Conservation (phyloP, 2,113 vertebrate species). For the Mohoua ochrocephala region DNA sequence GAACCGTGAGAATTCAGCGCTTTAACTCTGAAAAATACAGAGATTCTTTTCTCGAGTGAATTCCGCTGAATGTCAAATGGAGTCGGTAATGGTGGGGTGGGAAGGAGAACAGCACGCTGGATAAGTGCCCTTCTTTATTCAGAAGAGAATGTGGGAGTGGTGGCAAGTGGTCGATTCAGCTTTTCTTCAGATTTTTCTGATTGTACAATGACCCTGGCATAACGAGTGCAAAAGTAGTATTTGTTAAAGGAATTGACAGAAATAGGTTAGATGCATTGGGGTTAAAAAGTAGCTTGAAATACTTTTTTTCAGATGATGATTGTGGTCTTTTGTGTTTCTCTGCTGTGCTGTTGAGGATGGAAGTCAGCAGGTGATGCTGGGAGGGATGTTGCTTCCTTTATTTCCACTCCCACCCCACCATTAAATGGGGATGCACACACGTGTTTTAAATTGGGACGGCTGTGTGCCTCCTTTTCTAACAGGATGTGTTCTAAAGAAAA, state of each 20-base stretch:
- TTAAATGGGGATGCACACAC: neutral
- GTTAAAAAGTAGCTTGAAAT: neutral
- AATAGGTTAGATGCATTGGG: neutral
- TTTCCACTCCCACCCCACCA: neutral
- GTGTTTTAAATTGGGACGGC: neutral
- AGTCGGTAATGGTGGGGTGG: neutral
- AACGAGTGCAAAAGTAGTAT: neutral
- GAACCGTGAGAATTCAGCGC: neutral
- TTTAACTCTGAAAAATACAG: neutral
- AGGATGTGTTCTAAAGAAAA: neutral
- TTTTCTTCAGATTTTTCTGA: neutral
- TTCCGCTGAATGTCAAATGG: neutral
- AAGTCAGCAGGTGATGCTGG: neutral
- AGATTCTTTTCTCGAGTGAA: neutral
- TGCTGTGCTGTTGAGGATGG: neutral
- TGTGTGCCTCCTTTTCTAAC: neutral
- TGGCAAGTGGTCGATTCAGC: neutral
- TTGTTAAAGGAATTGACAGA: neutral
- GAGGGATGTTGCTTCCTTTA: neutral
- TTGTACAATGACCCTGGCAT: neutral
- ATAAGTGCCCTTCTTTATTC: neutral
- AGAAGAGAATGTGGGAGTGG: constrained; percentile 12
- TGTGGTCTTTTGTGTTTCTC: neutral
- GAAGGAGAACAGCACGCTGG: neutral
- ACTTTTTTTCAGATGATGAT: neutral